A percentile compares a stretch with the other conserved stretches of the same genome.
Evolutionary conservation across 2,797 vertebrate species (phyloP).

Genomic region (Lepidocolaptes lacrymiger): DNA sequence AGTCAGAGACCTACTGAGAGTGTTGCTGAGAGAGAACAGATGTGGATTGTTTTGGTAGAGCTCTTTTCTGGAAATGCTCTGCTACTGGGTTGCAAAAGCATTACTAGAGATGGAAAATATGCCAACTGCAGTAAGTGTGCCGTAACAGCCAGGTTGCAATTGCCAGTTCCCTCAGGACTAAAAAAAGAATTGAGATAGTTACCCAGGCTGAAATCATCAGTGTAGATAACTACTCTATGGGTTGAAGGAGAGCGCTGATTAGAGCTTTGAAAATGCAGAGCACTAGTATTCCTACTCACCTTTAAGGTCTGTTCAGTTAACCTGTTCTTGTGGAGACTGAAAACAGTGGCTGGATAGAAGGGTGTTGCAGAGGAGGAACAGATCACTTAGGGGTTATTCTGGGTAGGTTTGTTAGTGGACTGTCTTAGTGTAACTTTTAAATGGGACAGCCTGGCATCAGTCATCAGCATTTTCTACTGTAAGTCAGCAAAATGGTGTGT

Average conservation of each 20-base stretch:
- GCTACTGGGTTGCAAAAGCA: background rate
- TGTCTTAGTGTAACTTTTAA: background rate
- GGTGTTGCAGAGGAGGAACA: background rate
- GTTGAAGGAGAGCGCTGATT: background rate
- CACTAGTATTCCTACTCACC: fast-evolving
- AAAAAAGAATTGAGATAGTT: background rate
- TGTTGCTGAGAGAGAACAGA: conserved; percentile 55
- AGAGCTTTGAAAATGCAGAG: background rate
- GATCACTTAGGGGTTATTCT: background rate
- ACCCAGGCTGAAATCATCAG: background rate
- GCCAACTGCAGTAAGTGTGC: background rate
- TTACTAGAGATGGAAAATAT: conserved; percentile 35
- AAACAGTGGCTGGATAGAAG: background rate
- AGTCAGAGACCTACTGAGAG: conserved; percentile 32
- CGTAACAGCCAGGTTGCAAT: background rate
- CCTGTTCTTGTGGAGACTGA: background rate
- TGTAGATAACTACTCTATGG: background rate
- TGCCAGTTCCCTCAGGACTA: background rate
- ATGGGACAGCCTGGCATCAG: background rate
- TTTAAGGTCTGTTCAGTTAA: background rate
- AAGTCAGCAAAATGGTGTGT: background rate
- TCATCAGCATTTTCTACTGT: background rate
- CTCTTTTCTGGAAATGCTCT: conserved; percentile 14
- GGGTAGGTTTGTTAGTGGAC: background rate
- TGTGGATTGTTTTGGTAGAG: conserved; percentile 53